Percentiles rank a stretch among this genome's conserved stretches.
Evolutionary conservation across 2,888 invertebrate genomes (phyloP).

Genomic region (Cerastis leucographa): DNA sequence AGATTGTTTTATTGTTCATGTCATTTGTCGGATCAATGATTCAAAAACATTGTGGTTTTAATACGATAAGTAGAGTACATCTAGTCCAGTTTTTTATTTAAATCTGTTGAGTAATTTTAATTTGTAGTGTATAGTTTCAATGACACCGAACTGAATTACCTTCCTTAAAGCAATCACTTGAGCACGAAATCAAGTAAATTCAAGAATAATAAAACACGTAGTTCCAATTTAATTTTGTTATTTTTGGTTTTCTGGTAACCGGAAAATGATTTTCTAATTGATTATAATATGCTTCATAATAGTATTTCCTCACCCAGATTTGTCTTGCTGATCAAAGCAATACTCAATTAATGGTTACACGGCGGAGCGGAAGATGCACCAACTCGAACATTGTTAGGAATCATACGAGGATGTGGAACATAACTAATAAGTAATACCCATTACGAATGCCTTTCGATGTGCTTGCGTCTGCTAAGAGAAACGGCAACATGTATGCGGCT

Average conservation of each 20-base stretch:
- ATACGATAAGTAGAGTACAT: conserved; percentile 8
- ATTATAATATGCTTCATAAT: conserved; percentile 8
- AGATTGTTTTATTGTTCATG: conserved; percentile 27
- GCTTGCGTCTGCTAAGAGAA: conserved; percentile 13
- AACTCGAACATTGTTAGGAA: conserved; percentile 6
- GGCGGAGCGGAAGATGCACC: conserved; percentile 17
- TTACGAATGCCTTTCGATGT: conserved; percentile 22
- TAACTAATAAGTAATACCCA: conserved; percentile 10
- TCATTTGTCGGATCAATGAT: conserved; percentile 21
- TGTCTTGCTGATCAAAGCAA: conserved; percentile 38
- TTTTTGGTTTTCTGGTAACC: conserved; percentile 22
- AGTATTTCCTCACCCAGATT: conserved; percentile 31
- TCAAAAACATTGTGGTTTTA: conserved; percentile 20
- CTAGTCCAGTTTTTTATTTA: background rate
- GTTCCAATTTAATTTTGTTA: background rate
- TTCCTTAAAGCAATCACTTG: conserved; percentile 11
- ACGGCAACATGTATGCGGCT: conserved; percentile 23
- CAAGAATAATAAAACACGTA: background rate
- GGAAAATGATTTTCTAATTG: conserved; percentile 23
- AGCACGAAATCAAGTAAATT: background rate
- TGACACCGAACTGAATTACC: conserved; percentile 24
- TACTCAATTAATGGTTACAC: conserved; percentile 41
- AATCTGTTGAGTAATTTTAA: background rate
- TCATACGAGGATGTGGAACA: conserved; percentile 19
- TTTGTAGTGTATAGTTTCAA: conserved; percentile 15